Evolutionary conservation across 2,113 vertebrate species (phyloP), one percentile per base, ranked within the genome.

Genomic region (Quiscalus mexicanus): DNA sequence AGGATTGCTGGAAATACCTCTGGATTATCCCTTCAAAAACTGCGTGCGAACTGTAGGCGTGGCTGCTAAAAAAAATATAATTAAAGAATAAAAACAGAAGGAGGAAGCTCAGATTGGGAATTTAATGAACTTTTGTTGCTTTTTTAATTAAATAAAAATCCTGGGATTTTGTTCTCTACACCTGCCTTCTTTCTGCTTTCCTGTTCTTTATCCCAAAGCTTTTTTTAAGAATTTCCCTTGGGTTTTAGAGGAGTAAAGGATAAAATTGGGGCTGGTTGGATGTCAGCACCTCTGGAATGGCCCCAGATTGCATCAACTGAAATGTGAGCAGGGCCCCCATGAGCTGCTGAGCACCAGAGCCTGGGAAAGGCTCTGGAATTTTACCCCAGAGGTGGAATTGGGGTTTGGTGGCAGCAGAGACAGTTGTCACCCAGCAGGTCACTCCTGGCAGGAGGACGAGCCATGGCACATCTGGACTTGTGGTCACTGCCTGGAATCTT

Each of bases 381-480:
- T 31, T 6, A 50, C 62, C 67, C 44, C 15, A 28, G 68, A 59
- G 31, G 18, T 90, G 71, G 67, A 30, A n/a, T 12, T 31, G 6
- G 49, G 41, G 19, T 68, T 71, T 58, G 67, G 52, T 42, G 15
- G 39, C 39, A 39, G 41, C 41, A 42, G 41, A 15, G 41, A 42
- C 41, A 42, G 41, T 37, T 37, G 18, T 55, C 70, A 68, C 39
- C 5, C 53, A 44, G 7, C 27, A 59, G 31, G 35, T 27, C 33
- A 21, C 47, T 21, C 47, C 39, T 20, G 22, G 58, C 47, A 27
- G 58, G 56, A 53, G 31, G 21, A 27, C 14, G 39, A 28, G 33
- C 0, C 0, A 9, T 9, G 41, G 28, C n/a, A n/a, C n/a, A 12
- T 10, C n/a, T 39, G 69, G 59, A 12, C 7, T 12, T 12, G 30